Base-by-base conservation (phyloP, 2,797 vertebrate species). In the Hemitrygon akajei region DNA sequence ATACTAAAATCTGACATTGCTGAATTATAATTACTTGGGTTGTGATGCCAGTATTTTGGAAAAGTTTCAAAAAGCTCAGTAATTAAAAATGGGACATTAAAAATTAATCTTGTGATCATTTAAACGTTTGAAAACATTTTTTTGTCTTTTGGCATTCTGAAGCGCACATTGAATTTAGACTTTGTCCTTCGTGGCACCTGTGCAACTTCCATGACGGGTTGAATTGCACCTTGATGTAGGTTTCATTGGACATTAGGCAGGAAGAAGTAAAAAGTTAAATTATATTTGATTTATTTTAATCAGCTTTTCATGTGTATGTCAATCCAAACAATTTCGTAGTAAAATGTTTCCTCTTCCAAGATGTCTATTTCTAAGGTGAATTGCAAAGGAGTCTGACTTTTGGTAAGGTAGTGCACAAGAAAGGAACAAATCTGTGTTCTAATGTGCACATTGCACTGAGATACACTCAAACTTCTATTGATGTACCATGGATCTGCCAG, bases 141-240 rank as follows among this genome's bases (percentile, higher is more conserved):
- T 47, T 47, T 47, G 47, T 47, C 40, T 47, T 47, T 47, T 47
- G 40, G 40, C 40, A 3, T 47, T 47, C 47, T 47, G 2, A 47
- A 47, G 47, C 47, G 1, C 47, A 84, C 14, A 58, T 27, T 84
- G 81, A 22, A 40, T 84, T 58, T 30, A 27, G 81, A 56, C 81
- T 84, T 84, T 91, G 60, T 9, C 60, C 66, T 91, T 91, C 60
- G 20, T 69, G n/a, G 87, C 20, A 34, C 86, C 34, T 22, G 63
- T 37, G 37, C 86, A 91, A 16, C 69, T 91, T 84, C 81, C 81
- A 84, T 84, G 81, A 30, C 9, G 12, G 63, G 87, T 91, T 60
- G 63, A 91, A 18, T 91, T 91, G 63, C 22, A 34, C 66, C 22
- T 37, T 37, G n/a, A 91, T 71, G 34, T 5, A 91, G n/a, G 18